Evolutionary conservation across 2,797 vertebrate genomes (phyloP).

Genomic region (Morus bassanus): DNA sequence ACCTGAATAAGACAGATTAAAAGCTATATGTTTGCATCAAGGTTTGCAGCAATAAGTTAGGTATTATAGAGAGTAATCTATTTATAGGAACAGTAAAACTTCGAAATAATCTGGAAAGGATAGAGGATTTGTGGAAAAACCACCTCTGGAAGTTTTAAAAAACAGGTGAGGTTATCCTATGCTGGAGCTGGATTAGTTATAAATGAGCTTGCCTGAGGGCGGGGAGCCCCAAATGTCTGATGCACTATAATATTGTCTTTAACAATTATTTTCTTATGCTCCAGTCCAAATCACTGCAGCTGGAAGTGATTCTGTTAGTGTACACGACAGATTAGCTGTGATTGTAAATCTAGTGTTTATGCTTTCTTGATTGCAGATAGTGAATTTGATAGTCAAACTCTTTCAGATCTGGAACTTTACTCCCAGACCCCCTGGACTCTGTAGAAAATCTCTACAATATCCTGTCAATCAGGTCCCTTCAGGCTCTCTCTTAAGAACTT

Average conservation of each 20-base stretch:
- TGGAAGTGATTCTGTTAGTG: neutral
- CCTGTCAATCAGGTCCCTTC: neutral
- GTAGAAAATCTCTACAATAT: neutral
- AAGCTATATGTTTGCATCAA: neutral
- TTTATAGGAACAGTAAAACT: neutral
- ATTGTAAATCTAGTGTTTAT: neutral
- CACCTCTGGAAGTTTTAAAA: neutral
- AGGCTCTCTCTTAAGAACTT: neutral
- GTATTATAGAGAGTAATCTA: neutral
- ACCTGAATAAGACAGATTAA: neutral
- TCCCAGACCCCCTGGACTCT: neutral
- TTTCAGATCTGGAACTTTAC: neutral
- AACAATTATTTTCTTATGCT: neutral
- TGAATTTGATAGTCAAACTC: neutral
- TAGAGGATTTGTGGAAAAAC: neutral
- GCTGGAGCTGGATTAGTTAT: neutral
- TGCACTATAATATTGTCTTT: neutral
- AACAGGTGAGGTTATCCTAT: neutral
- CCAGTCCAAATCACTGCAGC: neutral
- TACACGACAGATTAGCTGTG: neutral
- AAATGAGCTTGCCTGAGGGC: neutral
- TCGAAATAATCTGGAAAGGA: neutral
- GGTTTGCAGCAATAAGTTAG: neutral
- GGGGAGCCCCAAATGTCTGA: neutral
- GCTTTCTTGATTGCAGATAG: neutral